Base-by-base conservation (phyloP, 1,140 invertebrate genomes). In the Cydia fagiglandana region DNA sequence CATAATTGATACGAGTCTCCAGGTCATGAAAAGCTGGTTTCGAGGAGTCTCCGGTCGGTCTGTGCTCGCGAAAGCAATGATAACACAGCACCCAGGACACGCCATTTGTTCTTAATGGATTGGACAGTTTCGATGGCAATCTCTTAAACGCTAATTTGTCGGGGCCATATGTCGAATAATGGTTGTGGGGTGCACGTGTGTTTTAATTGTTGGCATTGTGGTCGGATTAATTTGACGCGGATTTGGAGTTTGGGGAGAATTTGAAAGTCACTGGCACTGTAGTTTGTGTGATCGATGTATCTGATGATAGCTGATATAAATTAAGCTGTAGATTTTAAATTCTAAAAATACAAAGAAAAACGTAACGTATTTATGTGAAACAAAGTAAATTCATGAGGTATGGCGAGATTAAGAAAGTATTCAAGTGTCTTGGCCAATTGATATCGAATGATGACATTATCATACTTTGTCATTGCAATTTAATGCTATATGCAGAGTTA, bases 71-170 rank as follows among this genome's bases (percentile, higher is more conserved):
- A 4, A 20, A n/a, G 47, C 30, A 17, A 17, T 5, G 13, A 24
- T n/a, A 28, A 28, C 34, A 7, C 15, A 53, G 17, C 10, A 61
- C 9, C 56, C 56, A 61, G 56, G 56, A 61, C 56, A 83, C 85
- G 82, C 87, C 89, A 89, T 90, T 90, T 91, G 89, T 88, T 77
- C 81, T 77, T 88, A 91, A 89, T 89, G 87, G 85, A 89, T 86
- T 85, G 87, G 85, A 85, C 84, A 83, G 81, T 86, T 82, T 83
- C 81, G 88, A 90, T 89, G 85, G 86, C 85, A 86, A 90, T 90
- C 89, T 91, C 83, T 89, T 88, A 88, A 90, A 87, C 81, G 84
- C 81, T 86, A 88, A 90, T 89, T 89, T 88, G 87, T 86, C 80
- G 83, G 78, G 64, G 85, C 88, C 88, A 89, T 89, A 89, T 89